Evolutionary conservation across 2,113 vertebrate species (phyloP).

Genomic region (Scomber japonicus): DNA sequence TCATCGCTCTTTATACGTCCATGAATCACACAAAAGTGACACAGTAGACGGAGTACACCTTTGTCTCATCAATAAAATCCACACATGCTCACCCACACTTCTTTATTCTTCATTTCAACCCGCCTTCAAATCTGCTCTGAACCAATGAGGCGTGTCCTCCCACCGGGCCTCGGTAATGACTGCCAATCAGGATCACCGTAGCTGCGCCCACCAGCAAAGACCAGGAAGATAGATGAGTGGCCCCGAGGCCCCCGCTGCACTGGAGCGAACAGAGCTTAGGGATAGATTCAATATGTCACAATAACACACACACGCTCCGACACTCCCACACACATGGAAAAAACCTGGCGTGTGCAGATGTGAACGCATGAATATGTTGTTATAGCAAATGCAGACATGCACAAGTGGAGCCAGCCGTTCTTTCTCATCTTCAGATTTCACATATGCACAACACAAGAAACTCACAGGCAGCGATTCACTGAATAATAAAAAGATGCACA

Average conservation of each 20-base stretch:
- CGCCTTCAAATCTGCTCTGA: conserved; percentile 68
- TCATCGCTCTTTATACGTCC: conserved; percentile 20
- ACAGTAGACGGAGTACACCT: conserved; percentile 29
- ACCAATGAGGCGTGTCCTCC: conserved; percentile 77
- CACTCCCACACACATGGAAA: background rate
- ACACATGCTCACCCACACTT: conserved; percentile 44
- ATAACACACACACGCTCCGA: conserved; percentile 43
- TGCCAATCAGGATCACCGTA: conserved; percentile 76
- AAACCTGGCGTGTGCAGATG: background rate
- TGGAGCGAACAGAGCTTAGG: conserved; percentile 64
- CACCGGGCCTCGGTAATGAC: conserved; percentile 68
- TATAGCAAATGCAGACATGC: background rate
- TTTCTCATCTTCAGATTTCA: background rate
- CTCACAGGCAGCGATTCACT: background rate
- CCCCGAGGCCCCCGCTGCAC: conserved; percentile 55
- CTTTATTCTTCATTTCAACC: conserved; percentile 67
- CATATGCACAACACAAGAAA: background rate
- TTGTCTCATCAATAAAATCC: conserved; percentile 63
- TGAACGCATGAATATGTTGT: conserved; percentile 2
- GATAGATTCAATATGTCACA: conserved; percentile 71
- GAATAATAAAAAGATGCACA: background rate
- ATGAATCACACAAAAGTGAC: conserved; percentile 63
- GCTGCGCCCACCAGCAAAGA: conserved; percentile 61
- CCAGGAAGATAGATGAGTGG: conserved; percentile 72
- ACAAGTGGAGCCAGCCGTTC: background rate